These are phyloP conservation scores for Mirounga angustirostris DNA, from an alignment of 2,113 vertebrate species.

Conservation along the genomic window DNA sequence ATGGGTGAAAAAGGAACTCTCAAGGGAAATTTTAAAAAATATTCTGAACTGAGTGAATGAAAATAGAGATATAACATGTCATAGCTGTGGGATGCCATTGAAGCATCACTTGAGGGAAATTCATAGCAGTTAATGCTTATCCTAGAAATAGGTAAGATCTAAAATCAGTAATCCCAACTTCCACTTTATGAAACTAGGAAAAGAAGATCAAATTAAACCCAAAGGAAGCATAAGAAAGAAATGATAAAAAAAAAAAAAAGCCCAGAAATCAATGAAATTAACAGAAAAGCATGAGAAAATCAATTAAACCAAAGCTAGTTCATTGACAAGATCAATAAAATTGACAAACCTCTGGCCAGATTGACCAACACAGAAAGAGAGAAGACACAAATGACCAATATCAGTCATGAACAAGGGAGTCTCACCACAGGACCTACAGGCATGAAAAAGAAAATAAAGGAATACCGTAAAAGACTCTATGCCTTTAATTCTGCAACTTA, in stretches of 20 bases:
- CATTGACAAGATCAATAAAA: neutral
- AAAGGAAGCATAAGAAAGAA: neutral
- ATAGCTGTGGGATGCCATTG: neutral
- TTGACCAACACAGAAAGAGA: neutral
- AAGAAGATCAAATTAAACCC: neutral
- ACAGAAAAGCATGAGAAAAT: conserved; percentile 30
- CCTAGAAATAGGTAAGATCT: neutral
- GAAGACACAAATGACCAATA: neutral
- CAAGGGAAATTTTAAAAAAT: neutral
- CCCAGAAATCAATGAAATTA: neutral
- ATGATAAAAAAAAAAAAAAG: neutral
- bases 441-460: neutral
- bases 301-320: neutral
- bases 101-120: neutral
- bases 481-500: neutral
- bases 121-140: neutral
- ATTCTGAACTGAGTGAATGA: neutral
- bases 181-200: neutral
- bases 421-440: neutral
- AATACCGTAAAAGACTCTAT: neutral
- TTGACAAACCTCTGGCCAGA: neutral
- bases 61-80: neutral
- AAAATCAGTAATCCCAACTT: conserved; percentile 9
- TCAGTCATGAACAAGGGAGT: neutral
- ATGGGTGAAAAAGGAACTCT: neutral